Evolutionary conservation across 2,113 vertebrate species (phyloP).

Genomic region (Castor canadensis): DNA sequence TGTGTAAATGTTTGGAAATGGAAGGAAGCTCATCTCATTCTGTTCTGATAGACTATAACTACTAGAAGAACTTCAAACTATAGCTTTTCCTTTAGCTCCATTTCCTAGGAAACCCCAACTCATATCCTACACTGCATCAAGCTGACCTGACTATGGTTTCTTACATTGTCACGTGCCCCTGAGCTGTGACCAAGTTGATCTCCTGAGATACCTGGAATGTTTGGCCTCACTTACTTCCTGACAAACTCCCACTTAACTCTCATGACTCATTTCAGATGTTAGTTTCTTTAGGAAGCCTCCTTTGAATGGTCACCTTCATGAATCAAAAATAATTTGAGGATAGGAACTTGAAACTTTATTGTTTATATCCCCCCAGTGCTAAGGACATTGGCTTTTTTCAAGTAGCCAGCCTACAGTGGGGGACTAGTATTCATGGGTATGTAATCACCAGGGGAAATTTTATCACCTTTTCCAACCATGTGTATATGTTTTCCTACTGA

Average conservation of each 20-base stretch:
- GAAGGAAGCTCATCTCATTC: background rate
- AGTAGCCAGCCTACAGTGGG: background rate
- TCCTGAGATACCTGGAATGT: background rate
- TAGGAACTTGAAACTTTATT: background rate
- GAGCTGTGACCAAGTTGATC: background rate
- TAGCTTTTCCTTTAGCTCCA: background rate
- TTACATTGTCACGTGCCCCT: background rate
- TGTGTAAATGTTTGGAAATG: constrained; percentile 45
- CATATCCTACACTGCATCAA: background rate
- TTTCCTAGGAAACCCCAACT: background rate
- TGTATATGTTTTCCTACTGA: background rate
- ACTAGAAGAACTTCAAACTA: background rate
- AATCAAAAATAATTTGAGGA: background rate
- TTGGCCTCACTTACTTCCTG: background rate
- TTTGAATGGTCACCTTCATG: background rate
- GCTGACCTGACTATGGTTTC: background rate
- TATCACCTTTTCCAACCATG: background rate
- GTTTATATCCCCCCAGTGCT: background rate
- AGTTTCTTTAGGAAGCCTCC: background rate
- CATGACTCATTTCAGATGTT: background rate
- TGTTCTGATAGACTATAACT: background rate
- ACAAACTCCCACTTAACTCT: background rate
- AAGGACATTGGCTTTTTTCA: background rate
- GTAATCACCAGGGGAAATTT: background rate
- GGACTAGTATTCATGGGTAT: background rate